phyloP scores from a whole-genome alignment of 2,113 vertebrate species.

The Ifrita kowaldi region DNA sequence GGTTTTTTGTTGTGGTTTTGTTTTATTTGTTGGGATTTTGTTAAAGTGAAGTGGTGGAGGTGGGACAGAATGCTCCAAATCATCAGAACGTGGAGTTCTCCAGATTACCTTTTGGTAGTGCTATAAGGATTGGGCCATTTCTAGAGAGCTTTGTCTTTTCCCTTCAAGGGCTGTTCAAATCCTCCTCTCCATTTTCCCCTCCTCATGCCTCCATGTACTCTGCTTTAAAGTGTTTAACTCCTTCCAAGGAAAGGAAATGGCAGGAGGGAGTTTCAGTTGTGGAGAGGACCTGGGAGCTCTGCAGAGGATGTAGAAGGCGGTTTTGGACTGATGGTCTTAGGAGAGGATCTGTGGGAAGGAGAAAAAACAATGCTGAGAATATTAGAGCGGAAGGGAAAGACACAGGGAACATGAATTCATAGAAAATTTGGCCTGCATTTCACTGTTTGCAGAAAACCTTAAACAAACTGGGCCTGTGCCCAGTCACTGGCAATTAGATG shows the following conservation, averaged over 20 bases:
- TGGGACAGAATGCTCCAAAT: not conserved
- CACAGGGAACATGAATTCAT: not conserved
- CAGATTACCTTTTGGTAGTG: not conserved
- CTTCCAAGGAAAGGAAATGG: not conserved
- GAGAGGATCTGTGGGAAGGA: not conserved
- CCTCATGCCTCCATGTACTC: rapidly evolving
- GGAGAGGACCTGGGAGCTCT: not conserved
- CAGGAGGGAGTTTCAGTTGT: not conserved
- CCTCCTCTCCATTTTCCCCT: not conserved
- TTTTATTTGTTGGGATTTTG: not conserved
- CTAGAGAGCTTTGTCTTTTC: not conserved
- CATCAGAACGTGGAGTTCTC: not conserved
- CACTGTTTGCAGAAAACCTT: not conserved
- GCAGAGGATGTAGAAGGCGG: not conserved
- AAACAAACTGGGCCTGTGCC: not conserved
- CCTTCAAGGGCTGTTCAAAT: not conserved
- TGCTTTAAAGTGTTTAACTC: not conserved
- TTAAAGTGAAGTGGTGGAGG: not conserved
- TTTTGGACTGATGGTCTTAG: not conserved
- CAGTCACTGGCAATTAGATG: not conserved
- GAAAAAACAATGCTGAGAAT: not conserved
- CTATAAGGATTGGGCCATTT: not conserved
- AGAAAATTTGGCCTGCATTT: not conserved
- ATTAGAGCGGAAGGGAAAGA: not conserved
- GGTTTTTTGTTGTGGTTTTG: not conserved